A percentile compares a stretch with the other conserved stretches of the same genome.
These are phyloP conservation scores for Numenius arquata DNA, from an alignment of 2,113 vertebrate genomes.

Conservation along the genomic window DNA sequence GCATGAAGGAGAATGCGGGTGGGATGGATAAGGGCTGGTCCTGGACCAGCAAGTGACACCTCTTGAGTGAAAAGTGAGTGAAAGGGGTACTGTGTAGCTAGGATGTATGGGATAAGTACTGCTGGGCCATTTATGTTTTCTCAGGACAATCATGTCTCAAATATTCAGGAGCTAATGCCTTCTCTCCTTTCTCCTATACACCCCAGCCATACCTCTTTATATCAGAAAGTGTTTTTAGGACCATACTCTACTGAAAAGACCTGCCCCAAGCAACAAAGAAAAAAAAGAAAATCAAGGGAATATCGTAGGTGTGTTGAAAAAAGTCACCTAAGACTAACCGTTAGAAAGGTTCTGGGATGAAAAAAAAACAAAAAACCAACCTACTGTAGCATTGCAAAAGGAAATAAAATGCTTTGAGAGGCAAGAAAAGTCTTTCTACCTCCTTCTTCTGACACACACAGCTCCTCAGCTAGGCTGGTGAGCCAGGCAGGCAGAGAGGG, in stretches of 20 bases:
- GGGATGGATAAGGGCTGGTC: neutral
- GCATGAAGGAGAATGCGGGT: accelerated
- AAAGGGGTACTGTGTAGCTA: neutral
- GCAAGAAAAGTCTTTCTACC: neutral
- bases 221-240: neutral
- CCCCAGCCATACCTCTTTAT: neutral
- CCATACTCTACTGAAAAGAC: neutral
- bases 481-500: neutral
- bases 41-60: neutral
- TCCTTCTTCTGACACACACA: neutral
- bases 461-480: neutral
- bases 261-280: neutral
- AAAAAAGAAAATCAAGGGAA: neutral
- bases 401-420: neutral
- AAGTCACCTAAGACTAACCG: neutral
- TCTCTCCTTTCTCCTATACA: neutral
- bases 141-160: neutral
- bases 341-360: neutral
- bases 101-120: neutral
- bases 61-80: neutral
- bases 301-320: neutral
- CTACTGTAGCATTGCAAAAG: neutral
- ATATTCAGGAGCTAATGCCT: neutral
- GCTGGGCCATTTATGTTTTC: neutral
- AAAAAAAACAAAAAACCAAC: neutral